A percentile compares a stretch with the other conserved stretches of the same genome.
These are phyloP conservation scores for Malurus leucopterus DNA, from an alignment of 2,797 vertebrate species.

Conservation along the genomic window DNA sequence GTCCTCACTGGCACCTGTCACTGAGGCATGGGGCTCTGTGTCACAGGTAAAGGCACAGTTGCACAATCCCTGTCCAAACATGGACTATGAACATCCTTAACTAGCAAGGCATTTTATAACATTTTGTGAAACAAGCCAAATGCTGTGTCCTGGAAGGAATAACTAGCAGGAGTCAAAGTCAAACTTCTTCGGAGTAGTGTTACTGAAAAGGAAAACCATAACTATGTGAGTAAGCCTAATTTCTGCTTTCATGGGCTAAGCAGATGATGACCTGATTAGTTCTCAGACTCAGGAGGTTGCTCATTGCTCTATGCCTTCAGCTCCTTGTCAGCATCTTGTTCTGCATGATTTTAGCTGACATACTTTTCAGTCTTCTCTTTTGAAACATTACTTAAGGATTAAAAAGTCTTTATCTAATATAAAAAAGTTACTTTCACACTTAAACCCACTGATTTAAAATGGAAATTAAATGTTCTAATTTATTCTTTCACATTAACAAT, in stretches of 20 bases:
- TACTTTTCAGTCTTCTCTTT: background rate
- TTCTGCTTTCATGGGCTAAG: background rate
- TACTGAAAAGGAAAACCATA: background rate
- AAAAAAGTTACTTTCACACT: background rate
- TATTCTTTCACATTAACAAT: background rate
- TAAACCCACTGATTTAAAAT: background rate
- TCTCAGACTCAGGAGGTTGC: background rate
- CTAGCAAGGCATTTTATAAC: background rate
- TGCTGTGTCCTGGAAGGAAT: background rate
- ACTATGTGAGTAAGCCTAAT: background rate
- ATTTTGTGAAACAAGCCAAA: background rate
- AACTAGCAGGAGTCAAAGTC: background rate
- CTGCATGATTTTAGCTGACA: background rate
- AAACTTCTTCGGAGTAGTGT: background rate
- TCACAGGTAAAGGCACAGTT: background rate
- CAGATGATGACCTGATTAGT: background rate
- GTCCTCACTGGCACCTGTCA: background rate
- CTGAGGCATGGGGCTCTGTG: rapidly evolving
- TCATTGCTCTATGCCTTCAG: background rate
- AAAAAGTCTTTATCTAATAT: background rate
- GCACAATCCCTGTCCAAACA: background rate
- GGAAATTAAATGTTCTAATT: background rate
- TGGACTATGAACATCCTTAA: background rate
- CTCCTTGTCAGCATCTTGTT: background rate
- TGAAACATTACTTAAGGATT: background rate